Evolutionary conservation across 2,888 invertebrate species (phyloP).

Genomic region (Omphaloscelis lunosa): DNA sequence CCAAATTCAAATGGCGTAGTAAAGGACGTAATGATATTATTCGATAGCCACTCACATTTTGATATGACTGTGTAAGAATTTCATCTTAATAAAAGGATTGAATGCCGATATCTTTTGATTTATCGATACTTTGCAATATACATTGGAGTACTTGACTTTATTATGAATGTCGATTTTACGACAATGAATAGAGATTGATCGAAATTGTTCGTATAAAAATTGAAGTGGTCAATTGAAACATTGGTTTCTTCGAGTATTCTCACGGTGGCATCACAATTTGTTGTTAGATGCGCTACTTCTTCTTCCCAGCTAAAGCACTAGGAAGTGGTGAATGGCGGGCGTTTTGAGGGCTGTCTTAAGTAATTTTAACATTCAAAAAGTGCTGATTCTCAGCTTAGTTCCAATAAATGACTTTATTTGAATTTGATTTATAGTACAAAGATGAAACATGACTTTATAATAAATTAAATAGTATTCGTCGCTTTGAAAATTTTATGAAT

Average conservation of each 20-base stretch:
- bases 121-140: constrained; percentile 43
- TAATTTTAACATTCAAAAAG: neutral
- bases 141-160: constrained; percentile 23
- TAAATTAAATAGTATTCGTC: too few species aligned
- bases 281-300: neutral
- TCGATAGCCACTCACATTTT: constrained; percentile 18
- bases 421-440: neutral
- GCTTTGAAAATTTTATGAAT: neutral
- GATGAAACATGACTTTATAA: neutral
- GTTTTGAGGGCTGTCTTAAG: neutral
- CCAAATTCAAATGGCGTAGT: constrained; percentile 37
- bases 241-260: neutral
- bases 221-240: constrained; percentile 6
- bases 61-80: constrained; percentile 17
- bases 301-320: neutral
- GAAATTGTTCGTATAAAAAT: constrained; percentile 15
- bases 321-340: neutral
- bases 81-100: constrained; percentile 40
- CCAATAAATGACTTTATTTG: neutral
- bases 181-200: neutral
- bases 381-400: neutral
- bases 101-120: constrained; percentile 48
- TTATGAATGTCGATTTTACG: constrained; percentile 34
- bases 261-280: neutral
- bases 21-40: constrained; percentile 28